phyloP scores from a whole-genome alignment of 2,113 vertebrate species.

The Mustela lutreola region DNA sequence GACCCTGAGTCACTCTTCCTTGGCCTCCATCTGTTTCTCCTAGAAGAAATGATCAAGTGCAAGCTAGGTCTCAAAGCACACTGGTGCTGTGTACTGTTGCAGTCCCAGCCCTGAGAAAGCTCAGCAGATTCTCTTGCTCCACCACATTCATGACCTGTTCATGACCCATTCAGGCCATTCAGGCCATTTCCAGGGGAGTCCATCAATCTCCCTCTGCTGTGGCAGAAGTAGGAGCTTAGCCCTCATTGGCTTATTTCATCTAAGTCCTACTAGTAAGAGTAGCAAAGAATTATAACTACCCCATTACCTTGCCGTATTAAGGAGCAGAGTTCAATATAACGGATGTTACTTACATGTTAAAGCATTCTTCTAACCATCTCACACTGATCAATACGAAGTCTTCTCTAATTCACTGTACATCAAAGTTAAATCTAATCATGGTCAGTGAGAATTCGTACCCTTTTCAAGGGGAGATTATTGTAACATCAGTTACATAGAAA shows the following conservation, averaged over 20 bases:
- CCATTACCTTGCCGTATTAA: background rate
- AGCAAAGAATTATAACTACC: background rate
- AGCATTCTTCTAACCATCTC: background rate
- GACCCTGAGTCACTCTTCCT: background rate
- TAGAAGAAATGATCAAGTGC: background rate
- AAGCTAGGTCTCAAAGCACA: background rate
- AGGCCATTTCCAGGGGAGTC: background rate
- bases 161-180: background rate
- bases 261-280: background rate
- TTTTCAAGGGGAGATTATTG: background rate
- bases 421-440: background rate
- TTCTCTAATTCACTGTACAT: background rate
- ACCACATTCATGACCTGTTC: background rate
- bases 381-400: background rate
- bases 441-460: background rate
- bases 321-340: background rate
- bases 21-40: background rate
- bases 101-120: background rate
- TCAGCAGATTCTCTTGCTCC: background rate
- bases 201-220: background rate
- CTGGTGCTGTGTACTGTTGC: background rate
- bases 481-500: background rate
- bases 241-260: background rate
- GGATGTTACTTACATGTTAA: background rate
- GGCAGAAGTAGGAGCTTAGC: background rate